Evolutionary conservation across 1,140 invertebrate species (phyloP), one percentile per base, ranked within the genome.

Genomic region (Chymomyza costata): DNA sequence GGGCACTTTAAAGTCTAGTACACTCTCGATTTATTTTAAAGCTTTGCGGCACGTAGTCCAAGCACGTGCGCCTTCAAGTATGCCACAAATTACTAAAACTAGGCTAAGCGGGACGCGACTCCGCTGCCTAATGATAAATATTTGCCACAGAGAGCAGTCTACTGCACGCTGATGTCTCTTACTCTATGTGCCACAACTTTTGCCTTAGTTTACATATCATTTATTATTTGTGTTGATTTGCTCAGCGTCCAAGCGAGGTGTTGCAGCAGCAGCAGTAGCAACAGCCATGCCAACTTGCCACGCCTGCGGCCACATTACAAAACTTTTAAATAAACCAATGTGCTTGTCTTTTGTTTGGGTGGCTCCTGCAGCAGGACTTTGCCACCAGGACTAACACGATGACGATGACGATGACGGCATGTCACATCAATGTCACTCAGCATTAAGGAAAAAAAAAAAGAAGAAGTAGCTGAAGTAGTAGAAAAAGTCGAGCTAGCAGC

Each of bases 391-490:
- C 6, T 5, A 14, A 21, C 8, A 15, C 8, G 47, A 11, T 35
- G 50, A 21, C 34, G 50, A 50, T 61, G 62, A 45, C 65, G 67
- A 70, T 76, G 71, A 76, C 73, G 71, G 66, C 71, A 71, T 76
- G 71, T 76, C 70, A 76, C 70, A 76, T 76, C 70, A 76, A 78
- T 76, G 70, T 76, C 71, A 76, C 71, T 76, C 71, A 76, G 71
- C 71, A 76, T 76, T 76, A 76, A 78, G 45, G 44, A 39, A 38
- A 32, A 44, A 55, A 48, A n/a, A n/a, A n/a, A n/a, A n/a, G n/a
- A n/a, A n/a, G n/a, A n/a, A n/a, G n/a, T n/a, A n/a, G n/a, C n/a
- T n/a, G n/a, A n/a, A n/a, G n/a, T n/a, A n/a, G n/a, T n/a, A n/a
- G n/a, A n/a, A n/a, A n/a, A n/a, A n/a, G n/a, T n/a, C n/a, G n/a